Percentiles rank a stretch among this genome's conserved stretches.
Evolutionary conservation across 2,113 vertebrate species (phyloP).

Genomic region (Reinhardtius hippoglossoides): DNA sequence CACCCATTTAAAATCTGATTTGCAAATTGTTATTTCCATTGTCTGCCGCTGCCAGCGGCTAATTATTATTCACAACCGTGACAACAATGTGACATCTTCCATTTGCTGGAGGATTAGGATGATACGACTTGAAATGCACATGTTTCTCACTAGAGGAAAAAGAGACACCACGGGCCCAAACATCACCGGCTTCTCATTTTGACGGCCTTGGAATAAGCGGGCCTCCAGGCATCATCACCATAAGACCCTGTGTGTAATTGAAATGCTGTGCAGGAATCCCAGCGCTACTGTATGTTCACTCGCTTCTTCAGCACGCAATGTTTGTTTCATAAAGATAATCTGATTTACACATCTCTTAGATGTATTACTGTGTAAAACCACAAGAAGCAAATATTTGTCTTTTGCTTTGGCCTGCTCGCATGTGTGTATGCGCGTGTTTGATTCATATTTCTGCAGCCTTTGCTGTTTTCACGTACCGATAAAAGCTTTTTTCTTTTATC

Average conservation of each 20-base stretch:
- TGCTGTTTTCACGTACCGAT: neutral
- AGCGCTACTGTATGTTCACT: neutral
- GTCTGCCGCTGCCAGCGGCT: slow-evolving; percentile 50
- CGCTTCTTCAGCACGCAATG: neutral
- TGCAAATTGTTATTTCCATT: slow-evolving; percentile 63
- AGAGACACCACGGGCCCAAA: slow-evolving; percentile 59
- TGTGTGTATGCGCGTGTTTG: neutral
- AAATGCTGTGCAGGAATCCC: slow-evolving; percentile 17
- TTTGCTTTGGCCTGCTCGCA: slow-evolving; percentile 5
- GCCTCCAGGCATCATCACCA: slow-evolving; percentile 21
- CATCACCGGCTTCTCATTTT: slow-evolving; percentile 46
- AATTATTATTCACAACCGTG: slow-evolving; percentile 73
- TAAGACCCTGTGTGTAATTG: slow-evolving; percentile 24
- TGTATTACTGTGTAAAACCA: slow-evolving; percentile 1
- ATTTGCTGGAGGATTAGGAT: slow-evolving; percentile 67
- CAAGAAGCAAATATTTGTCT: slow-evolving; percentile 2
- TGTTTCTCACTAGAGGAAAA: slow-evolving; percentile 38
- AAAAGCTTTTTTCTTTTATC: slow-evolving; percentile 2
- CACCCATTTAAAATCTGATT: slow-evolving; percentile 68
- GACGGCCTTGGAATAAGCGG: slow-evolving; percentile 38
- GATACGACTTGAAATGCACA: slow-evolving; percentile 56
- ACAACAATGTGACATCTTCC: slow-evolving; percentile 67
- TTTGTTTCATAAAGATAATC: slow-evolving; percentile 22
- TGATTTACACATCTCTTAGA: neutral
- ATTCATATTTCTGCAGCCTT: slow-evolving; percentile 27